These are phyloP conservation scores for Amorpha juglandis DNA, from an alignment of 2,888 invertebrate species.

Conservation along the genomic window DNA sequence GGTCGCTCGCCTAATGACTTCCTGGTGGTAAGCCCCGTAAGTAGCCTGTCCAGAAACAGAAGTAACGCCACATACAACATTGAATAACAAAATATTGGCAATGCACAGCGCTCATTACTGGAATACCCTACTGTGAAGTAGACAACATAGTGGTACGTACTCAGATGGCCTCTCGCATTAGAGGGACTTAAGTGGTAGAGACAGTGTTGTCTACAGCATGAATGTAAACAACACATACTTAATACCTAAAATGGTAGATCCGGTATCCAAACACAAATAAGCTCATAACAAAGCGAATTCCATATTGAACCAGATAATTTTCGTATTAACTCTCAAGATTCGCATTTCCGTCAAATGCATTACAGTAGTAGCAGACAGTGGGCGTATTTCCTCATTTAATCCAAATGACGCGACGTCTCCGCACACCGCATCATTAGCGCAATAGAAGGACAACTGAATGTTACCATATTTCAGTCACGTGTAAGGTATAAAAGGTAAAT, in stretches of 20 bases:
- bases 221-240: too few species aligned
- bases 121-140: too few species aligned
- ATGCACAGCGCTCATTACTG: too few species aligned
- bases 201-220: too few species aligned
- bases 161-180: too few species aligned
- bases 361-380: constrained; percentile 49
- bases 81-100: too few species aligned
- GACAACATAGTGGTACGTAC: too few species aligned
- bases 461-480: constrained; percentile 27
- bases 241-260: not conserved
- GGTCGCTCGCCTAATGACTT: too few species aligned
- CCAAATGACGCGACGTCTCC: constrained; percentile 45
- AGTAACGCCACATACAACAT: too few species aligned
- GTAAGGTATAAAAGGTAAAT: not conserved
- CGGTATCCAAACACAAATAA: not conserved
- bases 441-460: constrained; percentile 35
- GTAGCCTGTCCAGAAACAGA: too few species aligned
- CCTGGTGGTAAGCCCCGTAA: too few species aligned
- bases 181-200: too few species aligned
- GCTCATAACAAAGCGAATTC: constrained; percentile 4
- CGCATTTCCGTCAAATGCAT: constrained; percentile 54
- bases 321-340: constrained; percentile 44
- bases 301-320: constrained; percentile 26
- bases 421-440: constrained; percentile 25
- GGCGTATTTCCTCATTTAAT: constrained; percentile 74